Evolutionary conservation across 2,113 vertebrate genomes (phyloP).

Genomic region (Crotalus helleri): DNA sequence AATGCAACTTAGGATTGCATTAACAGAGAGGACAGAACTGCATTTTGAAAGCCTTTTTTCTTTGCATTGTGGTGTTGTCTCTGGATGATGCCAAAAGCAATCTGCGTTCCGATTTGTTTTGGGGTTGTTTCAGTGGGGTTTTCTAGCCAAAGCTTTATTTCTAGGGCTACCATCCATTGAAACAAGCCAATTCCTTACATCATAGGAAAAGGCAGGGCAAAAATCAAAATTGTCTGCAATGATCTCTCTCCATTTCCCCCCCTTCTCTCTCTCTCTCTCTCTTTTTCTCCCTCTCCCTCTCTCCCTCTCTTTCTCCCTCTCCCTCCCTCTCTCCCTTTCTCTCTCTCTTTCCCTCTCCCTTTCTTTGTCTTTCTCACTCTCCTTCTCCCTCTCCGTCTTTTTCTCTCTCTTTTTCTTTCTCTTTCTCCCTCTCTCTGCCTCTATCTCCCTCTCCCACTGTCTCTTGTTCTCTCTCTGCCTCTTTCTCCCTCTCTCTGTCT

Average conservation of each 20-base stretch:
- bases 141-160: conserved; percentile 50
- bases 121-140: neutral
- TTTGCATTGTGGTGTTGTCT: neutral
- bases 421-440: neutral
- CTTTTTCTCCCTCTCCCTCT: neutral
- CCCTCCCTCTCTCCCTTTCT: too few species aligned
- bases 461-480: too few species aligned
- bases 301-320: too few species aligned
- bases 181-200: conserved; percentile 51
- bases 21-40: neutral
- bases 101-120: neutral
- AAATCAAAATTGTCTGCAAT: conserved; percentile 61
- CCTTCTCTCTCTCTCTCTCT: too few species aligned
- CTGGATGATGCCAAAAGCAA: neutral
- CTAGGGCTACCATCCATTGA: conserved; percentile 58
- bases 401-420: conserved; percentile 30
- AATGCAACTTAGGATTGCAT: neutral
- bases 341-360: neutral
- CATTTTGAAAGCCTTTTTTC: neutral
- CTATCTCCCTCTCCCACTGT: neutral
- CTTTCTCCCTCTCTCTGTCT: neutral
- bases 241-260: conserved; percentile 48
- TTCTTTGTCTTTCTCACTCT: too few species aligned
- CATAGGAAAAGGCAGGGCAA: conserved; percentile 1
- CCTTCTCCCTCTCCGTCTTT: too few species aligned